Evolutionary conservation across 2,113 vertebrate genomes (phyloP).

Genomic region (Rhadina sibilatrix): DNA sequence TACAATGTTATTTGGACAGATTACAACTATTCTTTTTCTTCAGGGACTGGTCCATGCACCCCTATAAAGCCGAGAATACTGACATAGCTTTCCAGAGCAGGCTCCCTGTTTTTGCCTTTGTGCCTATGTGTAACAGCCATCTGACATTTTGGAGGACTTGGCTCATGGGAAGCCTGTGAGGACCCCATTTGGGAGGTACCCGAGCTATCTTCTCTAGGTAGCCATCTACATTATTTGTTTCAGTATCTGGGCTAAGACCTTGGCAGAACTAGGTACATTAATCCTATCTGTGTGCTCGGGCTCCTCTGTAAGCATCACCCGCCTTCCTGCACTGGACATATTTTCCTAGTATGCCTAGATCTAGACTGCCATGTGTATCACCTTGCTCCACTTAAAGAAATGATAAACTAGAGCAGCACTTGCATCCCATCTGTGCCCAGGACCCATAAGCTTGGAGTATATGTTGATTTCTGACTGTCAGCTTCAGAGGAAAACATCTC

Average conservation of each 20-base stretch:
- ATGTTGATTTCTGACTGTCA: not conserved
- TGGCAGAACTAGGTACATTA: not conserved
- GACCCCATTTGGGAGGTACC: not conserved
- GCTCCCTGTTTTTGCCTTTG: not conserved
- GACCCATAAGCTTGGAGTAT: not conserved
- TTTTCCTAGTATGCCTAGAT: not conserved
- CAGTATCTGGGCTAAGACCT: not conserved
- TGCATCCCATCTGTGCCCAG: not conserved
- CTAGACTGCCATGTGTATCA: rapidly evolving
- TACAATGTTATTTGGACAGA: not conserved
- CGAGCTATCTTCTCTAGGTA: not conserved
- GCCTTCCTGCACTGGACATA: not conserved
- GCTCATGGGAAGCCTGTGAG: not conserved
- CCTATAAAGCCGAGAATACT: not conserved
- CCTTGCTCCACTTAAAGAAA: not conserved
- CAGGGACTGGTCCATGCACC: not conserved
- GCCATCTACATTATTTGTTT: not conserved
- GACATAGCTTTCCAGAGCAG: not conserved
- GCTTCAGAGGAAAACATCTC: not conserved
- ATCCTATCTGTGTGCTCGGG: not conserved
- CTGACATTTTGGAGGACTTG: not conserved
- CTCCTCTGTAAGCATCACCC: not conserved
- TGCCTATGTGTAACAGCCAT: not conserved
- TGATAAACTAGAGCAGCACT: not conserved
- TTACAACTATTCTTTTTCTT: not conserved